Conservation (phyloP, 2,888 invertebrate genomes). For the Opisthograptis luteolata region DNA sequence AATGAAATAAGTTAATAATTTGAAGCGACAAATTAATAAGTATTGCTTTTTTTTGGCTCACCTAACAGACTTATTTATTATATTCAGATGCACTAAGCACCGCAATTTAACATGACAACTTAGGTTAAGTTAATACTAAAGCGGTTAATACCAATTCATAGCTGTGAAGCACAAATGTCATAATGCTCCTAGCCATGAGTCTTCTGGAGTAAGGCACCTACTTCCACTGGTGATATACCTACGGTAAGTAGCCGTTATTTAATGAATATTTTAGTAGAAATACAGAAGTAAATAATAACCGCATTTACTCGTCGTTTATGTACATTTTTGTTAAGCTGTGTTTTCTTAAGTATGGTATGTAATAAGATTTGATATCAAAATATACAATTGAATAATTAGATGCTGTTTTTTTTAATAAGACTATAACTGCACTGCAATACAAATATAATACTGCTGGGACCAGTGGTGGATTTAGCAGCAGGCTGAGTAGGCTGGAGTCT, state of each 20-base stretch:
- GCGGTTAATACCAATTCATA: slow-evolving; percentile 18
- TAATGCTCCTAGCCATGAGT: too few species aligned
- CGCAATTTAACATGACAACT: slow-evolving; percentile 44
- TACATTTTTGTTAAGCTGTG: slow-evolving; percentile 70
- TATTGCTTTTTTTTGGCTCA: neutral
- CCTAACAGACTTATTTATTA: neutral
- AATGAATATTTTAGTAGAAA: too few species aligned
- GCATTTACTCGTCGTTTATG: slow-evolving; percentile 36
- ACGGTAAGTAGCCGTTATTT: too few species aligned
- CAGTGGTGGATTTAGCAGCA: too few species aligned
- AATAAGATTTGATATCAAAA: slow-evolving; percentile 82
- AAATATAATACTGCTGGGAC: neutral
- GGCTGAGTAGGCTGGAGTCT: too few species aligned
- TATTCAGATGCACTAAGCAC: slow-evolving; percentile 40
- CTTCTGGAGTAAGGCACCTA: too few species aligned
- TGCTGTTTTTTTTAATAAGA: slow-evolving; percentile 46
- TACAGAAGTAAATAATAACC: too few species aligned
- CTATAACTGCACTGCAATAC: neutral
- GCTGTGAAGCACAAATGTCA: slow-evolving; percentile 2
- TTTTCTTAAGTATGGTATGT: slow-evolving; percentile 62
- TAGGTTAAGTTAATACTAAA: slow-evolving; percentile 30
- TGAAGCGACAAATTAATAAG: neutral
- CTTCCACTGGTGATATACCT: too few species aligned
- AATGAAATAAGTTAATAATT: neutral
- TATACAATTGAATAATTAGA: slow-evolving; percentile 74